These are phyloP conservation scores for Propithecus perrieri DNA, from an alignment of 2,797 vertebrate genomes.

Conservation along the genomic window DNA sequence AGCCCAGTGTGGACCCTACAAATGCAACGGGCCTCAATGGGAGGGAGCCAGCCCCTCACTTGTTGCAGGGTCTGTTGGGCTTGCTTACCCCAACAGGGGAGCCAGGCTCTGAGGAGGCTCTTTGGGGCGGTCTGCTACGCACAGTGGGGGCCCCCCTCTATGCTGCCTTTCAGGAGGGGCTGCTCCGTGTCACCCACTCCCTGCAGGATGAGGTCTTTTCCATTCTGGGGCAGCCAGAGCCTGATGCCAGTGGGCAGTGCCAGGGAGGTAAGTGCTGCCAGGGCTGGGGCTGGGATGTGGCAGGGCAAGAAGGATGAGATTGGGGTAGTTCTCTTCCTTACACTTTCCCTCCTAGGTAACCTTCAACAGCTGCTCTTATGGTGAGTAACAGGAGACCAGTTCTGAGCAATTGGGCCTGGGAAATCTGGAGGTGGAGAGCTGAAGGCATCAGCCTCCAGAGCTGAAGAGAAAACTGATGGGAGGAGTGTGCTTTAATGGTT, in stretches of 20 bases:
- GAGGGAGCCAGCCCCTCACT: conserved; percentile 70
- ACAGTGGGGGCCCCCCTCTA: conserved; percentile 91
- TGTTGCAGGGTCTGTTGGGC: conserved; percentile 88
- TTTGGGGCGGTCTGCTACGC: conserved; percentile 87
- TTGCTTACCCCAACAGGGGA: conserved; percentile 82
- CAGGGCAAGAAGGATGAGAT: conserved; percentile 83
- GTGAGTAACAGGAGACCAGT: conserved; percentile 82
- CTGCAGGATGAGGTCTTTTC: conserved; percentile 91
- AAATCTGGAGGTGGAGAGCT: neutral
- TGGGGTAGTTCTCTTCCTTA: neutral
- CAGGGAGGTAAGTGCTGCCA: conserved; percentile 89
- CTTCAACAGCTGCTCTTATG: conserved; percentile 92
- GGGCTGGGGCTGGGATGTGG: conserved; percentile 74
- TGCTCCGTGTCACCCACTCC: conserved; percentile 88
- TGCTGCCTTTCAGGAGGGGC: conserved; percentile 88
- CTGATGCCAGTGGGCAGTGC: conserved; percentile 87
- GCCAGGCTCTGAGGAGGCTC: conserved; percentile 87
- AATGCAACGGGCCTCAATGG: conserved; percentile 49
- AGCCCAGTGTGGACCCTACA: conserved; percentile 81
- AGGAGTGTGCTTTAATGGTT: neutral
- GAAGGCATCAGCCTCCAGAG: neutral
- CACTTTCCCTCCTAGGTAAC: conserved; percentile 86
- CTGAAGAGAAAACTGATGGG: neutral
- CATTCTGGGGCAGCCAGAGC: conserved; percentile 87
- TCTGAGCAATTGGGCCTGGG: neutral